Base-by-base conservation (phyloP, 2,797 vertebrate species). In the Pygocentrus nattereri region DNA sequence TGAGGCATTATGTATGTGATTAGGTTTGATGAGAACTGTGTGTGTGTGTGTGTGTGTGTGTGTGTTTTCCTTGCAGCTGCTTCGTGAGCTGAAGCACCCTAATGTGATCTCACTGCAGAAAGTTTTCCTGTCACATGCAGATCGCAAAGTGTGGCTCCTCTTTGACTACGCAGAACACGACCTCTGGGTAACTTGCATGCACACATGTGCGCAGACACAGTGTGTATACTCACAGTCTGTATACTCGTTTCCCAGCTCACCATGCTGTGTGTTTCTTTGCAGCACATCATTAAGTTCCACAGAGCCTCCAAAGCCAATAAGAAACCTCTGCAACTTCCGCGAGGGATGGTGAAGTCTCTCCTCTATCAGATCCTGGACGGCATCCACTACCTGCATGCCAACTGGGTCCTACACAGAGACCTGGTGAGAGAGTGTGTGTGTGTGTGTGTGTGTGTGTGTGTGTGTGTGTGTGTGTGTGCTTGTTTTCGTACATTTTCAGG, bases 231-330 rank as follows among this genome's bases (percentile, higher is more conserved):
- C 41, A 73, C n/a, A n/a, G n/a, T n/a, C n/a, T n/a, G n/a, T n/a
- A n/a, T 62, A 54, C 76, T 67, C 62, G 27, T 80, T 13, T 75
- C 27, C 38, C 8, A 21, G 15, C 54, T 61, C 12, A 18, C 49
- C 13, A 41, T 80, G 89, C 84, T 84, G 73, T 79, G 73, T 78
- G 49, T 84, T 50, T 90, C 78, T 88, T 78, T 86, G 75, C 91
- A 99, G 98, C 98, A 99, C 93, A 99, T 99, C 93, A 99, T 99
- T 93, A 99, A 99, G 93, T 99, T 99, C 94, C 98, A 99, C 94
- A 96, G 98, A 96, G 98, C 98, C 85, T 99, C 98, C 91, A 99
- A 99, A 94, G 98, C 98, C 93, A 99, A 99, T 93, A 99, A 99
- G 95, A 99, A 99, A 93, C 98, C 98, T 84, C 96, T 99, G 94